Base-by-base conservation (phyloP, 2,113 vertebrate species). In the Accipiter virgatus region DNA sequence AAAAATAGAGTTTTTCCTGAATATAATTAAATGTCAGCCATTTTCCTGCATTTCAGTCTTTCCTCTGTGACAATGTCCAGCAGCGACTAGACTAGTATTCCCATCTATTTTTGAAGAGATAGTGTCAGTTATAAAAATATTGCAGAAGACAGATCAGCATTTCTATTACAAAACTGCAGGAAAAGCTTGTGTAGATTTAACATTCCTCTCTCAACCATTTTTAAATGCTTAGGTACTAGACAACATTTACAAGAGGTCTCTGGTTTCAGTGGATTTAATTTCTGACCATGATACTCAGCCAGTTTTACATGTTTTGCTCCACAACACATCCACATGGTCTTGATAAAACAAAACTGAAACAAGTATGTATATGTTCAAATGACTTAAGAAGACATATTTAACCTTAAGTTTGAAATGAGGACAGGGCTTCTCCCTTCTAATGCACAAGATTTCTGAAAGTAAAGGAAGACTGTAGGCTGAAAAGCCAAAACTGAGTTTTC, bases 1-100 rank as follows among this genome's bases (percentile, higher is more conserved):
- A 97, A 98, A 97, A 97, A 97, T 97, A 97, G 34, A 73, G 19
- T 21, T 68, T 86, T 88, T 94, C 91, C 43, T 83, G 16, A 86
- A 32, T 21, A 67, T 82, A 88, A 87, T 86, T 91, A 97, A 86
- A 84, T 62, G 40, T 83, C 86, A 91, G 47, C 80, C 36, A 48
- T 67, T 53, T 83, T 86, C 20, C 75, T 61, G 14, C 50, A 81
- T 63, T 53, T 79, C 43, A 36, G 2, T 40, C 26, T 67, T 42
- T 86, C 23, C 47, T 81, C 65, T 53, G 45, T 74, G 48, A 90
- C 52, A 65, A 11, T 21, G 19, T 10, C 31, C 42, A 81, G 32
- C 55, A 66, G 32, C 8, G 17, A 61, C 45, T 56, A 58, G 36
- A 65, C 43, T 77, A 31, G 4, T 48, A 48, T 70, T 81, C 25